Evolutionary conservation across 2,888 invertebrate genomes (phyloP), one percentile per base, ranked within the genome.

Genomic region (Exephanes ischioxanthus): DNA sequence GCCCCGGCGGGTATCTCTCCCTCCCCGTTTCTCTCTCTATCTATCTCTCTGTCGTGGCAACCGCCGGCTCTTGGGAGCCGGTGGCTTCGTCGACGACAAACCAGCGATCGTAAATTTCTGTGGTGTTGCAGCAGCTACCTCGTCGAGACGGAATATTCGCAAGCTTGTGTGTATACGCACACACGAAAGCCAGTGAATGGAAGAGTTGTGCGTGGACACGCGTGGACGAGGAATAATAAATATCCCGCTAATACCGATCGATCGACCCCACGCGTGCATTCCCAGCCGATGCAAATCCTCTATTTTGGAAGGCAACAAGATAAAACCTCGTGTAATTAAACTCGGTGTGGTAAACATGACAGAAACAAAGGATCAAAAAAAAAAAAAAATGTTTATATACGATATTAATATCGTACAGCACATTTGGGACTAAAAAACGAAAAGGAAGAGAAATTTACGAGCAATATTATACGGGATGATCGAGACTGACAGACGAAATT

Each of bases 21-120:
- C 53, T 53, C 53, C 5, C 53, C 6, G 3, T 3, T 11, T 41
- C 41, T 11, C 41, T 41, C 19, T 22, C 55, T n/a, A 51, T 6
- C 51, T 55, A n/a, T 30, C 30, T 14, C 11, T 63, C 48, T 48
- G 33, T 75, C 55, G 19, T 3, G 55, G 22, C 19, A 58, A 26
- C 11, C 26, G 26, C 58, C 16, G 45, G 45, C 45, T 48, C 45
- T 48, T 48, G 4, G 4, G 45, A 48, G 45, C 45, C 63, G 63
- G 30, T 33, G 63, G 33, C 63, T 63, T 63, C 33, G 45, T 67
- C 75, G 61, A 51, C 79, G 79, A 79, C 79, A 79, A 79, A 75
- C 61, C 75, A n/a, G 45, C 53, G 70, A 75, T 79, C 83, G 83
- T 83, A 83, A 83, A 83, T 79, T 83, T 70, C 33, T 55, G 63